Base-by-base conservation (phyloP, 2,888 invertebrate species). In the Cataglyphis cursor region DNA sequence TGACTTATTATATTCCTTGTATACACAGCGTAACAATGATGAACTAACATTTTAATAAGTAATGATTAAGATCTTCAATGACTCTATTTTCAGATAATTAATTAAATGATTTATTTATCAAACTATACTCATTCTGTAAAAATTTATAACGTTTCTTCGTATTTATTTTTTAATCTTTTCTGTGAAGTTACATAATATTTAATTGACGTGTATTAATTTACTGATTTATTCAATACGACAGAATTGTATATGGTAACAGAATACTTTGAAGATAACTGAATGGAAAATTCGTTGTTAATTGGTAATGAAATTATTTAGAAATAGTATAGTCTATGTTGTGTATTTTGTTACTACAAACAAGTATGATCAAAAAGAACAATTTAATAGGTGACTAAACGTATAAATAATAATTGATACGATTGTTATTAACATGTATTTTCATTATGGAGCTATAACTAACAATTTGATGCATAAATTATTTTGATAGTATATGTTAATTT, bases 391-490 rank as follows among this genome's bases (percentile, higher is more conserved):
- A 44, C 31, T 31, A 31, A 38, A 68, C 0, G 3, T n/a, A 6
- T 54, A 54, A 78, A 44, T 70, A 41, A 78, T 48, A 59, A 70
- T 78, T 68, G 41, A 68, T 70, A 70, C 18, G 38, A 70, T 78
- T 57, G 15, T 12, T 21, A n/a, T 66, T 57, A 57, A 41, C 9
- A 12, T 62, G 3, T 65, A 57, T 41, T 41, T 54, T 5, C n/a
- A 48, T 75, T 12, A 6, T 18, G 21, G 31, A 64, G 28, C n/a
- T 74, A 41, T 5, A 41, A 35, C 9, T n/a, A 51, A 24, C 28
- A 41, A 41, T 70, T 76, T 21, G 24, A 18, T 12, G 28, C 21
- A 57, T 44, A 59, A 68, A 70, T 70, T 4, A 59, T 44, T 68
- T 31, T 6, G 10, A 57, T 3, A 12, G n/a, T 51, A 65, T 65